A percentile compares a stretch with the other conserved stretches of the same genome.
Evolutionary conservation across 2,888 invertebrate species (phyloP).

Genomic region (Philaethria dido): DNA sequence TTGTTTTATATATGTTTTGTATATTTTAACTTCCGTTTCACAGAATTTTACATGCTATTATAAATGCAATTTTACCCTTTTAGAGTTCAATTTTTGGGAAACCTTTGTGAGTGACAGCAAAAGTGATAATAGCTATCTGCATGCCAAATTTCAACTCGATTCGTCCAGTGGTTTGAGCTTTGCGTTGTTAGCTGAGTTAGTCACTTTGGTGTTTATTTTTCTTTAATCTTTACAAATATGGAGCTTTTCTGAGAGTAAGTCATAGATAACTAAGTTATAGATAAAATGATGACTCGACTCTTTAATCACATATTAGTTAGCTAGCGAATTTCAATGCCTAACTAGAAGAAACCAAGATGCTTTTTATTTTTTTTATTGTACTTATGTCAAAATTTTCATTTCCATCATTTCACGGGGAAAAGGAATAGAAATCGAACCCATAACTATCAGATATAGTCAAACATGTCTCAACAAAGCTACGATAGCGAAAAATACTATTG

Average conservation of each 20-base stretch:
- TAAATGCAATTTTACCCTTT: not conserved
- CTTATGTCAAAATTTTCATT: too few relatives aligned
- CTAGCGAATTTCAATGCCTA: too few relatives aligned
- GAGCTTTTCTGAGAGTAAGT: not conserved
- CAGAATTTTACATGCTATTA: not conserved
- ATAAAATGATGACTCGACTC: too few relatives aligned
- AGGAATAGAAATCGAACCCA: too few relatives aligned
- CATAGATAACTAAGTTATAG: not conserved
- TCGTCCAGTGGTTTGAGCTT: constrained; percentile 19
- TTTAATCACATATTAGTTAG: too few relatives aligned
- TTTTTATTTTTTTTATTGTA: too few relatives aligned
- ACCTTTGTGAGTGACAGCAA: constrained; percentile 4
- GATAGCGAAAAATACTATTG: too few relatives aligned
- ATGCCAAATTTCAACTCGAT: constrained; percentile 20
- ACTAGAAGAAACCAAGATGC: too few relatives aligned
- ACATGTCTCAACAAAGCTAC: too few relatives aligned
- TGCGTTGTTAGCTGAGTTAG: constrained; percentile 15
- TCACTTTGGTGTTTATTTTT: constrained; percentile 6
- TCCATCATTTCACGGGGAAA: too few relatives aligned
- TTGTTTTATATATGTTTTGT: not conserved
- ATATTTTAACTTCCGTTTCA: not conserved
- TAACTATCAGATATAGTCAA: too few relatives aligned
- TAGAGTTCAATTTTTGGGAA: not conserved
- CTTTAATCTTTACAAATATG: not conserved
- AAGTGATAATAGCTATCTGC: constrained; percentile 13